A percentile compares a stretch with the other conserved stretches of the same genome.
These are phyloP conservation scores for Mylabris phalerata DNA, from an alignment of 1,140 invertebrate genomes.

Conservation along the genomic window DNA sequence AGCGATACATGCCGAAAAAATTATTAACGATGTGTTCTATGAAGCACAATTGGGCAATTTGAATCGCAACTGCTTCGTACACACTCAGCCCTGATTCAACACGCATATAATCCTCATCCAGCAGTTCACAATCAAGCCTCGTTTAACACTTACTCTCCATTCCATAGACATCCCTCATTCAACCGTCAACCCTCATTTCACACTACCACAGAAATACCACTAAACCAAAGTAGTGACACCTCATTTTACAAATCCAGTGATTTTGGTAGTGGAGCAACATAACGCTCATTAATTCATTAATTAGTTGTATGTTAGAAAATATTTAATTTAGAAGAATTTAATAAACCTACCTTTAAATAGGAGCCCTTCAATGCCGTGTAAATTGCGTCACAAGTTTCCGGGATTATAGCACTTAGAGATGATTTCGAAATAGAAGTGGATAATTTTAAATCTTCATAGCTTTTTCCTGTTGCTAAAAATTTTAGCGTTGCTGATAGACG, in stretches of 20 bases:
- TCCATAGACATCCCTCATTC: too few relatives aligned
- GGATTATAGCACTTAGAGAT: not conserved
- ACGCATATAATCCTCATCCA: not conserved
- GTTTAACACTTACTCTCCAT: not conserved
- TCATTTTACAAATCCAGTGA: too few relatives aligned
- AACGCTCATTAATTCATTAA: too few relatives aligned
- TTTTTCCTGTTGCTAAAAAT: not conserved
- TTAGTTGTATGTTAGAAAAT: too few relatives aligned
- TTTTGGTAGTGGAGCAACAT: too few relatives aligned
- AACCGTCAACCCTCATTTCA: too few relatives aligned
- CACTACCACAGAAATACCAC: too few relatives aligned
- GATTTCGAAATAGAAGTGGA: not conserved
- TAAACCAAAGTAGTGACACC: too few relatives aligned
- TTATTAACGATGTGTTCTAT: constrained; percentile 11
- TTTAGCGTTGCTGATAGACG: not conserved
- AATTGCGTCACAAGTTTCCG: not conserved
- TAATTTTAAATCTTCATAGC: not conserved
- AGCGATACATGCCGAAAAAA: constrained; percentile 1
- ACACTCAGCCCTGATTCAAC: not conserved
- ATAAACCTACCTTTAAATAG: not conserved
- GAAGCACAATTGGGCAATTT: not conserved
- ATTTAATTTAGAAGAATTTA: not conserved
- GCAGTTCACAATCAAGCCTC: not conserved
- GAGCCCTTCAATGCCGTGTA: not conserved
- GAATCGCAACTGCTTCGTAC: not conserved